Evolutionary conservation across 2,888 invertebrate genomes (phyloP), one percentile per base, ranked within the genome.

Genomic region (Xanthorhoe spadicearia): DNA sequence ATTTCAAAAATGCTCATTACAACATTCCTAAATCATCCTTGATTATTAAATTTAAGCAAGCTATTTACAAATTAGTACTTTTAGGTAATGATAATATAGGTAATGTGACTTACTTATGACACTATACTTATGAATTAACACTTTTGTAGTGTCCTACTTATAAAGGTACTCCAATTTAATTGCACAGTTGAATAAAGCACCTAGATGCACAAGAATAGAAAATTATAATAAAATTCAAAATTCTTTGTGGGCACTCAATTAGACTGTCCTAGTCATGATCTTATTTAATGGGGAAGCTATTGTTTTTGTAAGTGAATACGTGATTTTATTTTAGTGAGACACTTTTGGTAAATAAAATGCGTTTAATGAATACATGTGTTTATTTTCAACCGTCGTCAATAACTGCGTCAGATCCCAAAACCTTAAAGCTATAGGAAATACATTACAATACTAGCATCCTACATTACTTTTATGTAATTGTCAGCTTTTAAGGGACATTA

Each of bases 261-360:
- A n/a, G 81, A 80, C 83, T 84, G 79, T 77, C 83, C 89, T 90
- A 90, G 90, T 90, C 90, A 86, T 64, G 77, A 78, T 79, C 82
- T 79, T 84, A 81, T 84, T 82, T 75, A 64, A 68, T 65, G 61
- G 63, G 52, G 50, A 59, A 79, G 75, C 74, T 79, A 81, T 74
- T 77, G 77, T 79, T 83, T 79, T 78, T 77, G 74, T 78, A 79
- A 77, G 75, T 74, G 77, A 80, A 82, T 80, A 81, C 68, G 89
- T 89, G 90, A 90, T 89, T 88, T 86, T 81, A 84, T 83, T 86
- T 87, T 84, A 89, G 86, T 88, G 86, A 89, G 85, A 87, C 68
- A 78, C 79, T 77, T 80, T 85, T 83, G 79, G 75, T 79, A 82
- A 88, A 87, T 89, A 88, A 89, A 89, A 83, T 74, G 82, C 82